A percentile compares a stretch with the other conserved stretches of the same genome.
Evolutionary conservation across 2,797 vertebrate species (phyloP).

Genomic region (Sciurus vulgaris): DNA sequence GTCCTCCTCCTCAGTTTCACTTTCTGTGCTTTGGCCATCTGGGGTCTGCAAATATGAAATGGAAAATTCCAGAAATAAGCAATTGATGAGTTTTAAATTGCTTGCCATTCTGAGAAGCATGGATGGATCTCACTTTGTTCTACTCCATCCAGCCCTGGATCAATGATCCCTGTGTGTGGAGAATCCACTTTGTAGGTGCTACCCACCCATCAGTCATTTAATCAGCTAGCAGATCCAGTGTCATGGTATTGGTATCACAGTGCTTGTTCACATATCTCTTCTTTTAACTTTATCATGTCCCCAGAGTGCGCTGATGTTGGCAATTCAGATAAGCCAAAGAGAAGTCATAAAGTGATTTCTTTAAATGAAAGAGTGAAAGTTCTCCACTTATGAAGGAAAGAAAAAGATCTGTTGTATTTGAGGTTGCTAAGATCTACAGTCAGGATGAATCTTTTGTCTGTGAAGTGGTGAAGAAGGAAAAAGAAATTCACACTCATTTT

Average conservation of each 20-base stretch:
- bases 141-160: background rate
- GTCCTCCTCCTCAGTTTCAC: background rate
- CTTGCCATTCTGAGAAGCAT: background rate
- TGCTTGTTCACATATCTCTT: background rate
- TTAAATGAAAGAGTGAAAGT: background rate
- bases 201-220: background rate
- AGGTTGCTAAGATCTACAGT: background rate
- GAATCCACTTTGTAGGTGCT: background rate
- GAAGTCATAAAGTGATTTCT: background rate
- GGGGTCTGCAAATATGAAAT: background rate
- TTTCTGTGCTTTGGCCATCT: background rate
- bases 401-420: background rate
- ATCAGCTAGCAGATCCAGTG: background rate
- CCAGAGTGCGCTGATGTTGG: background rate
- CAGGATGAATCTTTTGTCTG: background rate
- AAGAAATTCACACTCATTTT: background rate
- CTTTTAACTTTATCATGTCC: background rate
- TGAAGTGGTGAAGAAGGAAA: slow-evolving; percentile 25
- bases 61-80: background rate
- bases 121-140: background rate
- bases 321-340: background rate
- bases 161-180: background rate
- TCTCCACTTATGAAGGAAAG: background rate
- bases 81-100: background rate
- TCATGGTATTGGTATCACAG: background rate